These are phyloP conservation scores for Mastomys coucha DNA, from an alignment of 2,113 vertebrate species.

Conservation along the genomic window DNA sequence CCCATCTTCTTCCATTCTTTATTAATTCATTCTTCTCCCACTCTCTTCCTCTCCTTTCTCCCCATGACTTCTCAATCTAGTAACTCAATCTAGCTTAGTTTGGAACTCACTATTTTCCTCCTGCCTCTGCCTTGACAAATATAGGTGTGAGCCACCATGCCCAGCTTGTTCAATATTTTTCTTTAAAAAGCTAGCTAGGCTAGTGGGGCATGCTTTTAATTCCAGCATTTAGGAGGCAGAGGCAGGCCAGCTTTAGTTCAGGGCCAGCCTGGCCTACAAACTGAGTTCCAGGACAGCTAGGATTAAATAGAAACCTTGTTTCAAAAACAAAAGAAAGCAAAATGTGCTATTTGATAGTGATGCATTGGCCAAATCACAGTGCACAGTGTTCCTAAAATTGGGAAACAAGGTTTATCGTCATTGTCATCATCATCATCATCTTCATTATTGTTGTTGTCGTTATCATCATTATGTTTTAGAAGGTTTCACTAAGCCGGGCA, in stretches of 20 bases:
- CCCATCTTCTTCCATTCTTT: neutral
- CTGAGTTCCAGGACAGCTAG: neutral
- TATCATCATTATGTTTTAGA: neutral
- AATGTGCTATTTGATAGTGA: neutral
- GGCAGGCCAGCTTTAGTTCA: neutral
- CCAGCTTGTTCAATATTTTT: constrained; percentile 20
- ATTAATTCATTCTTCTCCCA: neutral
- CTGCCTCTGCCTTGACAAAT: neutral
- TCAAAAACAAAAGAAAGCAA: too few relatives aligned
- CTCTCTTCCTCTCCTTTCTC: neutral
- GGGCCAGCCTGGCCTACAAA: neutral
- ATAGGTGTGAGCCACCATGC: neutral
- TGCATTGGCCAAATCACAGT: neutral
- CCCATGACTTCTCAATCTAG: neutral
- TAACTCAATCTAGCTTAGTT: neutral
- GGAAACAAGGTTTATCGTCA: neutral
- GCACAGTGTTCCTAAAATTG: neutral
- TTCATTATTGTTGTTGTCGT: neutral
- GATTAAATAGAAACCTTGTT: too few relatives aligned
- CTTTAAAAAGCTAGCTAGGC: neutral
- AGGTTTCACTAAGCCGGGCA: neutral
- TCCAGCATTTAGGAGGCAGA: too few relatives aligned
- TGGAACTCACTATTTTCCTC: neutral
- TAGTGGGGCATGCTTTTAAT: neutral
- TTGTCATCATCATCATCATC: neutral